A percentile compares a stretch with the other conserved stretches of the same genome.
phyloP scores from a whole-genome alignment of 2,797 vertebrate genomes.

The Tamandua tetradactyla region DNA sequence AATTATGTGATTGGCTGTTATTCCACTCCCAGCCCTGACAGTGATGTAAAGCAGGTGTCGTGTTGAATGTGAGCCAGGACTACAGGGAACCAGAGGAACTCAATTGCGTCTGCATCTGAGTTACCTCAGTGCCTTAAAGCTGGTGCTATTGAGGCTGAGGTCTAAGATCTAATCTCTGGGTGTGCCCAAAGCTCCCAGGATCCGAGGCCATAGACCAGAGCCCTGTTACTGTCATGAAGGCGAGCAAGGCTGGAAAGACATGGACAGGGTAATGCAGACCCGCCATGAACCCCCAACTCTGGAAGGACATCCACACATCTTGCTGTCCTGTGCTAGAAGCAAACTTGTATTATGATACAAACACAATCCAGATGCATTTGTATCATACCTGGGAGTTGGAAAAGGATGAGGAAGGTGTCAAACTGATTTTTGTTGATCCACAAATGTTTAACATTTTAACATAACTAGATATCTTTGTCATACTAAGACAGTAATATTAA shows the following conservation, averaged over 20 bases:
- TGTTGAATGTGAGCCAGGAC: conserved; percentile 17
- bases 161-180: not conserved
- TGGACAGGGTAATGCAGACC: not conserved
- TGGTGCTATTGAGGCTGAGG: not conserved
- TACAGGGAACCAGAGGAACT: not conserved
- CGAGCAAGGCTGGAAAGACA: not conserved
- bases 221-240: not conserved
- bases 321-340: not conserved
- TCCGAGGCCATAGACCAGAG: not conserved
- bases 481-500: conserved; percentile 77
- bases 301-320: not conserved
- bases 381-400: not conserved
- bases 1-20: not conserved
- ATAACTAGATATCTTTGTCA: conserved; percentile 62
- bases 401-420: not conserved
- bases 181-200: too few species aligned
- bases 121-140: conserved; percentile 15
- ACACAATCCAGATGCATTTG: not conserved
- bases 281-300: too few species aligned
- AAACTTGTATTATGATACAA: too few species aligned
- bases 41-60: not conserved
- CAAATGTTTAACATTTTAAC: conserved; percentile 32
- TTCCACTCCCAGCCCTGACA: not conserved
- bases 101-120: not conserved
- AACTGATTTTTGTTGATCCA: not conserved